These are phyloP conservation scores for Anarrhichthys ocellatus DNA, from an alignment of 2,113 vertebrate species.

Conservation along the genomic window DNA sequence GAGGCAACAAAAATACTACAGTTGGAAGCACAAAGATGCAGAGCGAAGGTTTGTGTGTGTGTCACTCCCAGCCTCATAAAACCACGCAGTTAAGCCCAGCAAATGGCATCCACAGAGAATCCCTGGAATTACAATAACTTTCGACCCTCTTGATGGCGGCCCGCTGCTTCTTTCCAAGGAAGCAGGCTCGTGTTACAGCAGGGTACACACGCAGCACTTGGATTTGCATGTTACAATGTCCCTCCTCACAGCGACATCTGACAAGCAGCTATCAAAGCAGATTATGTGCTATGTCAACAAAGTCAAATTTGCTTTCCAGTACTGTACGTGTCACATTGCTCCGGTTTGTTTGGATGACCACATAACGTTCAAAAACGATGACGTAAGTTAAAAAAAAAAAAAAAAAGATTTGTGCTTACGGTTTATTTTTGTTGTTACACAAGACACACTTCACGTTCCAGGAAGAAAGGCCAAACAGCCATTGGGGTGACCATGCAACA, in stretches of 20 bases:
- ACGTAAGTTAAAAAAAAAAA: neutral
- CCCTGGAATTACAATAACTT: conserved; percentile 53
- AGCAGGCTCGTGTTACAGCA: conserved; percentile 44
- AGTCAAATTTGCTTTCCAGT: conserved; percentile 13
- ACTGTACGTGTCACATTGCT: conserved; percentile 17
- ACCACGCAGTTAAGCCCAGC: neutral
- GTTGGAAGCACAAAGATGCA: neutral
- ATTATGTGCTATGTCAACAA: conserved; percentile 51
- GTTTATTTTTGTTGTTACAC: conserved; percentile 10
- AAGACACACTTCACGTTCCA: neutral
- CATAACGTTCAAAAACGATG: conserved; percentile 14
- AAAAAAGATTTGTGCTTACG: conserved; percentile 17
- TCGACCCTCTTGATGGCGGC: conserved; percentile 20
- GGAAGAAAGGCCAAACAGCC: conserved; percentile 11
- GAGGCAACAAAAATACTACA: neutral
- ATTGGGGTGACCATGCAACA: conserved; percentile 9
- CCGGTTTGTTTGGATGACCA: conserved; percentile 14
- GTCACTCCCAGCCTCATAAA: conserved; percentile 26
- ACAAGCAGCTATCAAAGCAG: conserved; percentile 60
- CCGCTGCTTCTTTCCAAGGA: conserved; percentile 46
- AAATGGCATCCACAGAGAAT: conserved; percentile 50
- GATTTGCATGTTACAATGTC: conserved; percentile 31
- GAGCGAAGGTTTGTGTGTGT: conserved; percentile 8
- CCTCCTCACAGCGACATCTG: conserved; percentile 21
- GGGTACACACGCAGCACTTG: conserved; percentile 32